Evolutionary conservation across 1,140 invertebrate genomes (phyloP).

Genomic region (Paralvinella palmiformis): DNA sequence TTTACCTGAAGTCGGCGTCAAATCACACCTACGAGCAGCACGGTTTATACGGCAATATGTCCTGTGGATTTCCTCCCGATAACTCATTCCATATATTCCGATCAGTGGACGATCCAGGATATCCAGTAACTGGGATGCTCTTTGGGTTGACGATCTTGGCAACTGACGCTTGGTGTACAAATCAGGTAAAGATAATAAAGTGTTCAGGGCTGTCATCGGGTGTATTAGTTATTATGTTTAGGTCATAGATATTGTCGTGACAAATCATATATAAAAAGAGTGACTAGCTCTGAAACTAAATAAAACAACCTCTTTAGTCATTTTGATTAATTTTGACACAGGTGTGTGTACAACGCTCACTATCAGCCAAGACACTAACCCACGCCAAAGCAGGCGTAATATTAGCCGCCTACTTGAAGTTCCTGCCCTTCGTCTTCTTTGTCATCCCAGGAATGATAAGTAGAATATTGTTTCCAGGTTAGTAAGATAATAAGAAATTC

Average conservation of each 20-base stretch:
- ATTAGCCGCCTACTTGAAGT: conserved; percentile 51
- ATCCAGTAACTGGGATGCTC: conserved; percentile 56
- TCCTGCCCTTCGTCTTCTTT: conserved; percentile 52
- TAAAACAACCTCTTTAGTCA: background rate
- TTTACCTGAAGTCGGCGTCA: background rate
- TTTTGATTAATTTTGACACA: conserved; percentile 19
- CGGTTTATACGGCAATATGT: background rate
- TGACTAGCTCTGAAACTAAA: too few relatives aligned
- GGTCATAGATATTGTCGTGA: too few relatives aligned
- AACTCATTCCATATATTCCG: conserved; percentile 54
- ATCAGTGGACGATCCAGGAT: conserved; percentile 42
- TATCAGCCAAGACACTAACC: conserved; percentile 52
- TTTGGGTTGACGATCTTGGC: conserved; percentile 54
- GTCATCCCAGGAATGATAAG: conserved; percentile 55
- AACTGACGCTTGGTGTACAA: conserved; percentile 58
- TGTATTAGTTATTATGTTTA: too few relatives aligned
- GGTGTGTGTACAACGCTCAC: conserved; percentile 54
- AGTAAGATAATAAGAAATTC: background rate
- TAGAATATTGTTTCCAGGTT: conserved; percentile 48
- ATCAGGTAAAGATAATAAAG: conserved; percentile 52
- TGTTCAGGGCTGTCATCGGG: too few relatives aligned
- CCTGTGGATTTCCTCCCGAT: conserved; percentile 26
- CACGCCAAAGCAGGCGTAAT: conserved; percentile 54
- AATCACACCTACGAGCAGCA: background rate
- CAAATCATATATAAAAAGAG: too few relatives aligned